Evolutionary conservation across 2,113 vertebrate genomes (phyloP), one percentile per base, ranked within the genome.

Genomic region (Circaetus gallicus): DNA sequence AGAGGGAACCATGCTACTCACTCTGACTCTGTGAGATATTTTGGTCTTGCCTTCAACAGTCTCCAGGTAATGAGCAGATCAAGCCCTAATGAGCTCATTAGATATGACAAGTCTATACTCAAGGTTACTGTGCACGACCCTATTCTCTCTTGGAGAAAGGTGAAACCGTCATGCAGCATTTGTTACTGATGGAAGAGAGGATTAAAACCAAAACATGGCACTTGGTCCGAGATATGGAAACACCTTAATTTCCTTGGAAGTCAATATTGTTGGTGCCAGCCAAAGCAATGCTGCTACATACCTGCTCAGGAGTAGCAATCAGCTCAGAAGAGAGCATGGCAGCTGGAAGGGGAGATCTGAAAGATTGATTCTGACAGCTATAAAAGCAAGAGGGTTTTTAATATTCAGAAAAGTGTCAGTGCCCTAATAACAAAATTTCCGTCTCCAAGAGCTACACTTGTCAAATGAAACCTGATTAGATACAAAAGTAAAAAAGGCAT

Each of bases 51-150:
- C 90, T 93, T 91, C 61, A 78, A 80, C 11, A 89, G 34, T 82
- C 82, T 65, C 31, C 80, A 94, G 84, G 86, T 95, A 96, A 92
- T 69, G 73, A 95, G 93, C 66, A 72, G 83, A 95, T 93, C 85
- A 91, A 89, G 73, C 53, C 71, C 84, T 94, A 94, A 95, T 70
- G 62, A 95, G 91, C 81, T 94, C 62, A 93, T 80, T n/a, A 80
- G 58, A 58, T 58, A 82, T 2, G 66, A 94, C 89, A 93, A 76
- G 70, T 53, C 73, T 56, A 22, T 79, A 79, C 58, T 82, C 62
- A 82, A 87, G 83, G 89, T 91, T 91, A 89, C 47, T n/a, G 36
- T 38, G 65, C 40, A 38, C 0, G 0, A 82, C 81, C 70, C 40
- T 79, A 24, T 42, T 84, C 47, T 76, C 61, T 92, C 83, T 50